Conservation (phyloP, 2,113 vertebrate genomes). For the Crotalus helleri region DNA sequence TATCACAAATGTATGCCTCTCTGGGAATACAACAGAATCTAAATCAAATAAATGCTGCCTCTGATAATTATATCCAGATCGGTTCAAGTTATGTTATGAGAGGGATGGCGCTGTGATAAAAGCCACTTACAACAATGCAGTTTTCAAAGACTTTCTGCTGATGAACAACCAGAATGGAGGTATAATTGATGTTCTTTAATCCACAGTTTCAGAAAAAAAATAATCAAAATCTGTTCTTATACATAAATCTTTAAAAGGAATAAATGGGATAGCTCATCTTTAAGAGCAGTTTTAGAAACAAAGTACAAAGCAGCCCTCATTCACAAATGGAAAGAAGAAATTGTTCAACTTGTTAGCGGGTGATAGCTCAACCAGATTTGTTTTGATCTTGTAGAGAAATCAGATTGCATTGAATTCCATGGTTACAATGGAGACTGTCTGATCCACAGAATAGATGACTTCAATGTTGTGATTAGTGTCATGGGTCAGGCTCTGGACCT, state of each 20-base stretch:
- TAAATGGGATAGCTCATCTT: neutral
- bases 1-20: neutral
- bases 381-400: neutral
- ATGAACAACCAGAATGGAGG: neutral
- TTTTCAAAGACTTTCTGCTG: neutral
- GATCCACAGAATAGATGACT: neutral
- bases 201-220: neutral
- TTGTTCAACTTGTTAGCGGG: neutral
- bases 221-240: neutral
- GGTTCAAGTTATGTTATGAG: neutral
- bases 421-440: neutral
- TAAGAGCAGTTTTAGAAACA: neutral
- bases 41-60: neutral
- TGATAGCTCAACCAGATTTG: neutral
- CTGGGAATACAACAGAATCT: neutral
- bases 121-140: neutral
- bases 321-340: neutral
- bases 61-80: neutral
- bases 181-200: neutral
- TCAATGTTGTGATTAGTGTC: too few relatives aligned
- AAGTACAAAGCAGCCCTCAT: neutral
- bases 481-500: neutral
- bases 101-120: neutral
- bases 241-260: neutral
- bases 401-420: neutral